These are phyloP conservation scores for Lithobates sylvaticus DNA, from an alignment of 2,797 vertebrate species.

Conservation along the genomic window DNA sequence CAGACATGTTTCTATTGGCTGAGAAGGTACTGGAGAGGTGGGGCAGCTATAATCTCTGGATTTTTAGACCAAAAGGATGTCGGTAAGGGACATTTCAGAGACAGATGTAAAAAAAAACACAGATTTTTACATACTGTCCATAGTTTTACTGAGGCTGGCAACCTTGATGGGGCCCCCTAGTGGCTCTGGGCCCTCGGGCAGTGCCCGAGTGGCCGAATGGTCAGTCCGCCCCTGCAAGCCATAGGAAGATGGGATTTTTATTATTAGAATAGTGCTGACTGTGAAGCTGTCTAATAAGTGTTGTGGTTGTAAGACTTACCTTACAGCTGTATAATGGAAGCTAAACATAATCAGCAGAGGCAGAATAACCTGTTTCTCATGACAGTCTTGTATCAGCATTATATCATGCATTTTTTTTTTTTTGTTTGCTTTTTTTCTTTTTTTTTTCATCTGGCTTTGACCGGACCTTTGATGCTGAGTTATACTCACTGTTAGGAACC, in stretches of 20 bases:
- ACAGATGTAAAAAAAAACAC: too few relatives aligned
- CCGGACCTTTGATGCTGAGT: not conserved
- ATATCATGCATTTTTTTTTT: not conserved
- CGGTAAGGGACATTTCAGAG: too few relatives aligned
- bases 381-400: not conserved
- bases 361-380: not conserved
- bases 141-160: too few relatives aligned
- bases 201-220: too few relatives aligned
- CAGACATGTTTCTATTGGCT: too few relatives aligned
- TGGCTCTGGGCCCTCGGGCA: too few relatives aligned
- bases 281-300: conserved; percentile 19
- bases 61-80: too few relatives aligned
- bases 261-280: not conserved
- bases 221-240: too few relatives aligned
- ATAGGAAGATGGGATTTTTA: not conserved
- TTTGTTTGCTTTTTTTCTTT: not conserved
- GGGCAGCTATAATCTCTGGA: too few relatives aligned
- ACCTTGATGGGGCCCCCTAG: too few relatives aligned
- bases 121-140: too few relatives aligned
- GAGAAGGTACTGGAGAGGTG: too few relatives aligned
- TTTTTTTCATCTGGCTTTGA: not conserved
- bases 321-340: not conserved
- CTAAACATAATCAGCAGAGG: not conserved
- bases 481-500: not conserved
- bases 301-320: conserved; percentile 3